A percentile compares a stretch with the other conserved stretches of the same genome.
Evolutionary conservation across 2,888 invertebrate species (phyloP).

Genomic region (Yponomeuta evonymella): DNA sequence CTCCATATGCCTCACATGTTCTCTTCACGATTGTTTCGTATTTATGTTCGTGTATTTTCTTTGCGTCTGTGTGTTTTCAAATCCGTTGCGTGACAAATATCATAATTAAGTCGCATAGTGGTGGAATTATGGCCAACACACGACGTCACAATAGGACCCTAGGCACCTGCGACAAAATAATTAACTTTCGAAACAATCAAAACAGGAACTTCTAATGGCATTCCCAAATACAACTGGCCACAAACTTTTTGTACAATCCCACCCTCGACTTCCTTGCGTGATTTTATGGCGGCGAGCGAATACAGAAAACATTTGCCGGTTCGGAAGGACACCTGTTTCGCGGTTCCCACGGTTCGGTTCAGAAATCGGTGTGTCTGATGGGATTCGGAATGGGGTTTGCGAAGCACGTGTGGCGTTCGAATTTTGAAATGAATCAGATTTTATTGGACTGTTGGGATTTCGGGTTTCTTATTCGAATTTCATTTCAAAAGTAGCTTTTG

Average conservation of each 20-base stretch:
- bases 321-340: slow-evolving; percentile 53
- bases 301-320: slow-evolving; percentile 45
- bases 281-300: background rate
- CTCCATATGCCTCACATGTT: too few relatives aligned
- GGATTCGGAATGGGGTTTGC: background rate
- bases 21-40: too few relatives aligned
- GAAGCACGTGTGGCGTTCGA: background rate
- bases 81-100: too few relatives aligned
- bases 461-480: background rate
- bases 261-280: background rate
- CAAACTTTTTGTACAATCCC: background rate
- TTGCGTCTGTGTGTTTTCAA: too few relatives aligned
- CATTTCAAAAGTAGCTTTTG: too few relatives aligned
- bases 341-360: slow-evolving; percentile 50
- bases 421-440: background rate
- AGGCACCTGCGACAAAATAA: background rate
- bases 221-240: background rate
- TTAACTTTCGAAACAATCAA: background rate
- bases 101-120: too few relatives aligned
- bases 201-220: slow-evolving; percentile 1
- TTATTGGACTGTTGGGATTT: background rate
- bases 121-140: background rate
- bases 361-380: background rate
- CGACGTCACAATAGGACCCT: background rate
- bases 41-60: too few relatives aligned